Conservation (phyloP, 2,113 vertebrate genomes). For the Nothoprocta perdicaria region DNA sequence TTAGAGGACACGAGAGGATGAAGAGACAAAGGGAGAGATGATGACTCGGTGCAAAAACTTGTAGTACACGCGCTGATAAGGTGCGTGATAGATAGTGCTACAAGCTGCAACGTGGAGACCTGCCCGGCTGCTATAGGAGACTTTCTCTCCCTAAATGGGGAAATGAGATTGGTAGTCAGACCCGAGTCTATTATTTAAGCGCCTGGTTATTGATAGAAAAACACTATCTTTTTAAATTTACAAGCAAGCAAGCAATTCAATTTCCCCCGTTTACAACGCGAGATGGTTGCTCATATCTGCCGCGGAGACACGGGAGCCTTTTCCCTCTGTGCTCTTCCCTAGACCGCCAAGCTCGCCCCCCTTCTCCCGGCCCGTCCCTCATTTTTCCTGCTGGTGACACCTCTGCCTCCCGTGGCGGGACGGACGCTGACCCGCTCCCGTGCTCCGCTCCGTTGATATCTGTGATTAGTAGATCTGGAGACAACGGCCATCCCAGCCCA, state of each 20-base stretch:
- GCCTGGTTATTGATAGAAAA: conserved; percentile 59
- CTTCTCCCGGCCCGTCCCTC: not conserved
- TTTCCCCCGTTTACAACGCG: conserved; percentile 49
- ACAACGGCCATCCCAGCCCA: conserved; percentile 10
- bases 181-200: conserved; percentile 51
- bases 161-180: conserved; percentile 50
- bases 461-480: conserved; percentile 38
- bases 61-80: conserved; percentile 47
- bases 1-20: not conserved
- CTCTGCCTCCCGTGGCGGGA: not conserved
- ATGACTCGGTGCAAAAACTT: conserved; percentile 17
- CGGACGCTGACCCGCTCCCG: conserved; percentile 4
- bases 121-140: not conserved
- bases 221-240: conserved; percentile 64
- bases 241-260: conserved; percentile 62
- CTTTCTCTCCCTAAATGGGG: conserved; percentile 4
- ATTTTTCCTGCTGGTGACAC: not conserved
- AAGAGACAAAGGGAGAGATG: conserved; percentile 60
- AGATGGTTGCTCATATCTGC: conserved; percentile 47
- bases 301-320: not conserved
- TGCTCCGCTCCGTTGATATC: conserved; percentile 14
- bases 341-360: not conserved
- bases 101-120: not conserved
- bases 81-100: conserved; percentile 39
- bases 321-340: not conserved